phyloP scores from a whole-genome alignment of 2,797 vertebrate species.

The Parambassis ranga region DNA sequence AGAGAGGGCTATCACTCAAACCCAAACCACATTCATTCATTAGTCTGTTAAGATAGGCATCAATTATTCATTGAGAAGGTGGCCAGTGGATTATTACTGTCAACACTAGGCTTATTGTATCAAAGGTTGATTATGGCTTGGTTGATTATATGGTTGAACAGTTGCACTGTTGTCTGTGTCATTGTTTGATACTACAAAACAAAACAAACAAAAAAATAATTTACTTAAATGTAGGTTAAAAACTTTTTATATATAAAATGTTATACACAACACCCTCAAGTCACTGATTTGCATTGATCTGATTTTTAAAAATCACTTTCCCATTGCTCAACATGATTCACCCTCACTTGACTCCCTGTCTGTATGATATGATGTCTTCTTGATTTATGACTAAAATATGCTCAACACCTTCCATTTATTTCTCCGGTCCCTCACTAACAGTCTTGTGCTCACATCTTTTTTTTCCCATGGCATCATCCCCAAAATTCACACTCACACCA shows the following conservation, averaged over 20 bases:
- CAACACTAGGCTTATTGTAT: constrained; percentile 72
- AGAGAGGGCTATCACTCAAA: constrained; percentile 80
- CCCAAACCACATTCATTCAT: constrained; percentile 82
- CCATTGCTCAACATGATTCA: constrained; percentile 3
- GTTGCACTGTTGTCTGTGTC: constrained; percentile 23
- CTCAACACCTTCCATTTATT: constrained; percentile 42
- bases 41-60: constrained; percentile 79
- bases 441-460: constrained; percentile 41
- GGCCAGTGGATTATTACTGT: constrained; percentile 79
- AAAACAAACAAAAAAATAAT: neutral
- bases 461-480: constrained; percentile 60
- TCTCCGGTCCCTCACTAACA: constrained; percentile 32
- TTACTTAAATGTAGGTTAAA: neutral
- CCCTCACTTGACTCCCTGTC: neutral
- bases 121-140: constrained; percentile 72
- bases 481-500: constrained; percentile 58
- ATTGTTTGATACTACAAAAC: constrained; percentile 16
- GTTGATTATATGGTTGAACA: too few relatives aligned
- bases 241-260: neutral
- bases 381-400: constrained; percentile 55
- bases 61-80: constrained; percentile 82
- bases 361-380: neutral
- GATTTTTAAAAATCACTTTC: constrained; percentile 1
- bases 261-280: neutral
- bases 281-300: neutral